Percentiles rank a stretch among this genome's conserved stretches.
These are phyloP conservation scores for Azemiops feae DNA, from an alignment of 2,113 vertebrate species.

Conservation along the genomic window DNA sequence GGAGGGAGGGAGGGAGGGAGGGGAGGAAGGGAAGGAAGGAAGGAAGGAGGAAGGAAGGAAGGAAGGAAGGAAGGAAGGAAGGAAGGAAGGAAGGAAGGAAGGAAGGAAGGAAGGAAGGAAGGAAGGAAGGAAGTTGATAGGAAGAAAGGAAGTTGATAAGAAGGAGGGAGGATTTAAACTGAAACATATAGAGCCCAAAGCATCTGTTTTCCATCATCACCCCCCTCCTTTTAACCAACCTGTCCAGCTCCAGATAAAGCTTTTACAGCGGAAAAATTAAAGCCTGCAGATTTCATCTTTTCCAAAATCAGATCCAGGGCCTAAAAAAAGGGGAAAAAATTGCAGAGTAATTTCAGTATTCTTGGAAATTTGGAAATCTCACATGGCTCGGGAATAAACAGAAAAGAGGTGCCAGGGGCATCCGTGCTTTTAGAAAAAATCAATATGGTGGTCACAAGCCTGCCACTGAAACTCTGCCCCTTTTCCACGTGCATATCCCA, in stretches of 20 bases:
- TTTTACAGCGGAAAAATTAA: conserved; percentile 82
- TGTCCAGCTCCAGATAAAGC: conserved; percentile 92
- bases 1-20: no score
- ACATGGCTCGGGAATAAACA: conserved; percentile 26
- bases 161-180: neutral
- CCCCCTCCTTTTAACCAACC: conserved; percentile 65
- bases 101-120: no score
- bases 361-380: conserved; percentile 35
- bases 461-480: neutral
- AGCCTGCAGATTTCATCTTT: conserved; percentile 82
- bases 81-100: no score
- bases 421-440: neutral
- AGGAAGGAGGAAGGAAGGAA: no score
- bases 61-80: no score
- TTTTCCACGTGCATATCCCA: neutral
- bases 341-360: conserved; percentile 9
- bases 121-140: no score
- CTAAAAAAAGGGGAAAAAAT: conserved; percentile 64
- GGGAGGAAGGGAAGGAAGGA: no score
- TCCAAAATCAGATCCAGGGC: conserved; percentile 88
- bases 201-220: no score
- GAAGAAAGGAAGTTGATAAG: no score
- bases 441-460: neutral
- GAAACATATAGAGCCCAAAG: neutral
- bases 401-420: neutral